A percentile compares a stretch with the other conserved stretches of the same genome.
Conservation (phyloP, 2,797 vertebrate species). For the Takifugu rubripes region DNA sequence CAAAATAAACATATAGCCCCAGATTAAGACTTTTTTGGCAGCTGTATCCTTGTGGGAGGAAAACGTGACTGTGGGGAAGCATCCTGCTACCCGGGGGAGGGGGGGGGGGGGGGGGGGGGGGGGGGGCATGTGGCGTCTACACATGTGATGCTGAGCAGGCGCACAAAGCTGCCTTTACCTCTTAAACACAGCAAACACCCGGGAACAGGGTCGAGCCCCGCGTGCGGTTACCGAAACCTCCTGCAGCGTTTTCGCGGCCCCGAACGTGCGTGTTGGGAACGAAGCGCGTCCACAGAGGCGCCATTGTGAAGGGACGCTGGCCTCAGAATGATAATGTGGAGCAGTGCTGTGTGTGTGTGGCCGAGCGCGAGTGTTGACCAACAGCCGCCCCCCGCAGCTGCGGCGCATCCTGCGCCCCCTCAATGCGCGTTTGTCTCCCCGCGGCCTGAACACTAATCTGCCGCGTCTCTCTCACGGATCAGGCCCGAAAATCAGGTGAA, state of each 20-base stretch:
- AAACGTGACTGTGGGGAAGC: constrained; percentile 28
- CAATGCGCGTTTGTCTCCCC: no score
- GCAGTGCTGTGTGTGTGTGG: constrained; percentile 45
- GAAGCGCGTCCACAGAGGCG: constrained; percentile 87
- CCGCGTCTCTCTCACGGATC: not conserved
- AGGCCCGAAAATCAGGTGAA: not conserved
- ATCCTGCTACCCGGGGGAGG: constrained; percentile 62
- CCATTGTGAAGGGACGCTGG: constrained; percentile 82
- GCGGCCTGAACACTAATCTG: constrained; percentile 3
- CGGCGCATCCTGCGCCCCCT: constrained; percentile 8
- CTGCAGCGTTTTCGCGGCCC: constrained; percentile 25
- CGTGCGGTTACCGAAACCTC: constrained; percentile 48
- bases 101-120: no score
- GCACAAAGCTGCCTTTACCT: no score
- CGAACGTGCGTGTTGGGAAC: constrained; percentile 79
- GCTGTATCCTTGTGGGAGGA: constrained; percentile 74
- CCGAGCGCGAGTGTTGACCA: constrained; percentile 61
- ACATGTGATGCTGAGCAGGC: no score
- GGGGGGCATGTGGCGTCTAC: constrained; percentile 25
- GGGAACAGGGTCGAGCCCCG: constrained; percentile 73
- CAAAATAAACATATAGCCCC: constrained; percentile 88
- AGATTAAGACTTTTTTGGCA: constrained; percentile 93
- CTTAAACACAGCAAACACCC: not conserved
- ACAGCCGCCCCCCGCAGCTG: constrained; percentile 48
- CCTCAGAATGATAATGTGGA: constrained; percentile 85